Evolutionary conservation across 2,888 invertebrate species (phyloP).

Genomic region (Yponomeuta sedellus): DNA sequence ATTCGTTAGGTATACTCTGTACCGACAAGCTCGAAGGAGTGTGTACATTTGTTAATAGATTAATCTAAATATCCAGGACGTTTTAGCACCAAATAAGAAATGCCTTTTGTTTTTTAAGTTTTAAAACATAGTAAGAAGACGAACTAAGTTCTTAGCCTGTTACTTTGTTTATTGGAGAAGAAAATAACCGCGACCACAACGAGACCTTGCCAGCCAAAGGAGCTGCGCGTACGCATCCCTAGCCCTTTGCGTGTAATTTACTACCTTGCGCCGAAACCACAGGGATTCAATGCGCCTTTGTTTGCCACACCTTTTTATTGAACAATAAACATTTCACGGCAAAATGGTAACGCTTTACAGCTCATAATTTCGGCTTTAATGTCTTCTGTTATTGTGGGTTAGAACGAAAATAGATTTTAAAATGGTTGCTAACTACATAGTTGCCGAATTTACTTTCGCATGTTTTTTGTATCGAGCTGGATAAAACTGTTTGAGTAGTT

Average conservation of each 20-base stretch:
- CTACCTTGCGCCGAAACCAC: conserved; percentile 59
- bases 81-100: too few relatives aligned
- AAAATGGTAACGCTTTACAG: conserved; percentile 70
- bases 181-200: conserved; percentile 50
- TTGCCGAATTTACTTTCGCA: too few relatives aligned
- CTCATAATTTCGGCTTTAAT: conserved; percentile 62
- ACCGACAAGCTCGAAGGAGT: too few relatives aligned
- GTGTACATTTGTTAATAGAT: too few relatives aligned
- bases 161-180: neutral
- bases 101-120: too few relatives aligned
- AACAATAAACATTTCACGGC: conserved; percentile 67
- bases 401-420: conserved; percentile 13
- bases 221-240: conserved; percentile 40
- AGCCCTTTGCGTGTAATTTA: conserved; percentile 73
- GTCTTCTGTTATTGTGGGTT: conserved; percentile 37
- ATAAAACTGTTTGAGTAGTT: too few relatives aligned
- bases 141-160: neutral
- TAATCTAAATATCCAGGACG: too few relatives aligned
- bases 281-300: conserved; percentile 71
- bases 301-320: conserved; percentile 66
- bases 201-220: conserved; percentile 70
- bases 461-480: too few relatives aligned
- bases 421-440: neutral
- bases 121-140: too few relatives aligned
- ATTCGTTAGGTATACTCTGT: too few relatives aligned